Evolutionary conservation across 2,797 vertebrate species (phyloP), one percentile per base, ranked within the genome.

Genomic region (Pelochelys cantorii): DNA sequence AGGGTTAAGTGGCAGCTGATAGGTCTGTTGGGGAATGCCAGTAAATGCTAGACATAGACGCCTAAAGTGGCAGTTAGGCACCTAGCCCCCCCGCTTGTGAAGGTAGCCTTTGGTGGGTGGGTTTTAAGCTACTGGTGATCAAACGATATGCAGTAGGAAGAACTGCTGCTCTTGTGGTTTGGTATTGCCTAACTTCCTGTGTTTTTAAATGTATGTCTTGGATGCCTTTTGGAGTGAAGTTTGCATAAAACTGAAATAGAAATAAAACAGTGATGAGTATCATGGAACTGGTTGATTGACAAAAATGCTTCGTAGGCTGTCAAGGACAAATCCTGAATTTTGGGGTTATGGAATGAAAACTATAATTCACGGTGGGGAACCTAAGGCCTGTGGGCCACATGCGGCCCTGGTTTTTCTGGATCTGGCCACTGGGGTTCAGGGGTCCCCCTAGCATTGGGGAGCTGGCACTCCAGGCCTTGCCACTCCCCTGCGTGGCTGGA

Each of bases 141-240:
- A 25, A 85, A 57, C 8, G 55, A 54, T 1, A 10, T 53, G 4
- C 18, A 42, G 52, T n/a, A 4, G 52, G 37, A 74, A 74, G 57
- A 83, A 80, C 25, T 11, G 22, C 10, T 65, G 6, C 31, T 65
- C 7, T 2, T 87, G 42, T 52, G 83, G 77, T 78, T 23, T 11
- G 1, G 1, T 25, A 79, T 1, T 29, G 27, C 62, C 53, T 29
- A 68, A 83, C 89, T 60, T 18, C 1, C 5, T 17, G 11, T n/a
- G 25, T 0, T 42, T 88, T 80, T 55, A 17, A 78, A 22, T n/a
- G 15, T 10, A 31, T 3, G 6, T 53, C 52, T 42, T 0, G 0
- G 23, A 12, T 87, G 52, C 29, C n/a, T 86, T 91, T 90, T 29
- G 23, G 23, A 7, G 17, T 42, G 55, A 22, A 77, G 29, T 22